Evolutionary conservation across 1,140 invertebrate genomes (phyloP), one percentile per base, ranked within the genome.

Genomic region (Hyposmocoma kahamanoa): DNA sequence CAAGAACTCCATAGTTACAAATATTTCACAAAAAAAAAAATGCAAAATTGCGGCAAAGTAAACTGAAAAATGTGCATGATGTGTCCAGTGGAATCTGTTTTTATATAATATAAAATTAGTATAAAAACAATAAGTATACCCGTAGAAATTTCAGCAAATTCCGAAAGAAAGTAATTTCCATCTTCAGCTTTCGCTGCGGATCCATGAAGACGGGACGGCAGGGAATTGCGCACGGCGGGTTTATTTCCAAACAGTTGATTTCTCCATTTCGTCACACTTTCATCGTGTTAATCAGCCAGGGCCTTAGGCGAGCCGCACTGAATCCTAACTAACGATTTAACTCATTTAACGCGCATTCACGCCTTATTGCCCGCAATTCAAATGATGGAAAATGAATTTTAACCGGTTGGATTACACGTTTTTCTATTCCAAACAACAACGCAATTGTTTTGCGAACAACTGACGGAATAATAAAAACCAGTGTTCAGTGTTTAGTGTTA

Each of bases 251-350:
- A 50, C 47, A 51, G 15, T 32, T 36, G 61, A 64, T 80, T 75
- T 70, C 67, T 67, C 67, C 38, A 64, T 61, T 71, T 64, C 51
- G 62, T 67, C 64, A 70, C 76, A 77, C 72, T 76, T 76, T 77
- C 62, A 58, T 64, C 42, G 34, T 50, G 39, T 21, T 47, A 62
- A 50, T 50, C 39, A 47, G n/a, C 39, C 11, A 2, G 10, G 36
- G 22, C 26, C 39, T 17, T 18, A 9, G 46, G 36, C 22, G 17
- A 32, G 47, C 49, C 22, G 38, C 38, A 47, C 32, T 48, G 49
- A 55, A 58, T 52, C 46, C 43, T 50, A 41, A 41, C 18, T 9
- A 41, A 41, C 45, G 50, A 53, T 42, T 32, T 26, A 8, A 13
- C 21, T 44, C 15, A 53, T 53, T 57, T 45, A 42, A 32, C 45